These are phyloP conservation scores for Allolobophora icterica DNA, from an alignment of 2,888 invertebrate species.

Conservation along the genomic window DNA sequence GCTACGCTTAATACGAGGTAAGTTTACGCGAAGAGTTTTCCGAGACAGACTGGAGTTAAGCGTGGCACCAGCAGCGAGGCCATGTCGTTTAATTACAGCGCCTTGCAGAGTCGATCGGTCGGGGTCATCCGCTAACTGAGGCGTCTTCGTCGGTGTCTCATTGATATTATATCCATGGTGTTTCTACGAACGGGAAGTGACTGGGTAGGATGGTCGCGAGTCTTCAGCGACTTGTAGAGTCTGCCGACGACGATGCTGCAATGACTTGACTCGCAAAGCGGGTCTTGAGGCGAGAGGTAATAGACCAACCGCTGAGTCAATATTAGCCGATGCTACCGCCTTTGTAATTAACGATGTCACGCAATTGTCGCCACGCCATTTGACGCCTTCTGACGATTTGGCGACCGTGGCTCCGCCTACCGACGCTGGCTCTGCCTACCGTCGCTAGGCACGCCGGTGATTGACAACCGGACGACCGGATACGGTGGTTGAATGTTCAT, in stretches of 20 bases:
- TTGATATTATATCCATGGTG: background rate
- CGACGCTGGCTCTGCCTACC: background rate
- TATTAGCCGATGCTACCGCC: background rate
- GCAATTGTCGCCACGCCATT: slow-evolving; percentile 3
- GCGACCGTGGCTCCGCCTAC: background rate
- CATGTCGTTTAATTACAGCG: background rate
- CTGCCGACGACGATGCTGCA: too few relatives aligned
- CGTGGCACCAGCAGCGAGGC: background rate
- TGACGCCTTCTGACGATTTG: background rate
- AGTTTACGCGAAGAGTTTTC: background rate
- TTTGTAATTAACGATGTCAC: background rate
- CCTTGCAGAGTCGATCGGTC: background rate
- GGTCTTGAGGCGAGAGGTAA: background rate
- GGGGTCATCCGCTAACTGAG: background rate
- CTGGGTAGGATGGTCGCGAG: background rate
- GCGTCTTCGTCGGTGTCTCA: background rate
- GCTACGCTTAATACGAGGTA: background rate
- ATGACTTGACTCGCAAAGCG: background rate
- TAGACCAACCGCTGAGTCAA: slow-evolving; percentile 18
- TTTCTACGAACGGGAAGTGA: background rate
- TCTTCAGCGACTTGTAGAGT: background rate
- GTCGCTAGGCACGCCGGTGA: background rate
- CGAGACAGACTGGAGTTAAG: background rate
- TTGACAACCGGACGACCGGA: background rate
- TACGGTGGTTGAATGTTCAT: background rate